Evolutionary conservation across 2,113 vertebrate genomes (phyloP).

Genomic region (Onychostoma macrolepis): DNA sequence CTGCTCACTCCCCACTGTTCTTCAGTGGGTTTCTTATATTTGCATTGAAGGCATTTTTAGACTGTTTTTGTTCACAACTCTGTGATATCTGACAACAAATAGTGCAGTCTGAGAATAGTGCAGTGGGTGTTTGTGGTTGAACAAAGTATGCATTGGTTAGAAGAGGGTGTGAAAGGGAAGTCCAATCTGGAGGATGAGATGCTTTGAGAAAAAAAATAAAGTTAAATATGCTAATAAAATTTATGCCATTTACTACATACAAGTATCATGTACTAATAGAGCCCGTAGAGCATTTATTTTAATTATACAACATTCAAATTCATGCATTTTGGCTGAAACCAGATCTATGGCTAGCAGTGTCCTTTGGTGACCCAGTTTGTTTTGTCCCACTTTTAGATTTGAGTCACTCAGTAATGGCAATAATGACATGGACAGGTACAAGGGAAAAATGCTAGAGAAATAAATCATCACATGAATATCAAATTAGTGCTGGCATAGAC

Average conservation of each 20-base stretch:
- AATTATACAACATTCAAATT: background rate
- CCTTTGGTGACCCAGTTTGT: background rate
- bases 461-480: background rate
- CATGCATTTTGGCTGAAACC: background rate
- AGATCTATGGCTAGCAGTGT: background rate
- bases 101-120: background rate
- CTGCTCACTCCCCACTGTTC: slow-evolving; percentile 47
- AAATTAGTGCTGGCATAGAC: background rate
- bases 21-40: slow-evolving; percentile 44
- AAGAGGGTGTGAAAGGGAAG: background rate
- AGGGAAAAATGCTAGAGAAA: background rate
- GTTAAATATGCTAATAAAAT: background rate
- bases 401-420: background rate
- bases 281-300: background rate
- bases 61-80: slow-evolving; percentile 43
- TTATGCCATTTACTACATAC: background rate
- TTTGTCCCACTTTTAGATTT: background rate
- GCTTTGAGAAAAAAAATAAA: background rate
- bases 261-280: background rate
- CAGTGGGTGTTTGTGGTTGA: slow-evolving; percentile 28
- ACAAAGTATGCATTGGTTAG: background rate
- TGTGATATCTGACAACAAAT: slow-evolving; percentile 43
- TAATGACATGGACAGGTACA: background rate
- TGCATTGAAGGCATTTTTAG: slow-evolving; percentile 23
- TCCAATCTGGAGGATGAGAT: background rate